phyloP scores from a whole-genome alignment of 2,113 vertebrate genomes.

The Zosterops japonicus region DNA sequence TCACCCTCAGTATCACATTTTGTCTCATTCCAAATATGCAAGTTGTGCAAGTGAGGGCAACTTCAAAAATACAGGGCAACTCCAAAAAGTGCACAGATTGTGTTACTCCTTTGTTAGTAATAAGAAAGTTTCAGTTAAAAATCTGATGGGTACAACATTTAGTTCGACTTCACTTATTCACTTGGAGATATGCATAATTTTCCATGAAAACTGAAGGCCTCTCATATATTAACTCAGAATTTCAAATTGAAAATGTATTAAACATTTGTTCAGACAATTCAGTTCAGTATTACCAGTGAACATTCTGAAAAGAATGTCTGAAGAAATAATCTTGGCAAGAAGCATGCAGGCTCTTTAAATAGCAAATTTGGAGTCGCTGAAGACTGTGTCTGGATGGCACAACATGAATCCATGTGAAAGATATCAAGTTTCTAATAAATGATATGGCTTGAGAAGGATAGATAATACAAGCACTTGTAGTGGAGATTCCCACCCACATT shows the following conservation, averaged over 20 bases:
- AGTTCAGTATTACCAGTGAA: neutral
- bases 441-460: neutral
- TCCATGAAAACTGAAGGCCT: neutral
- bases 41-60: neutral
- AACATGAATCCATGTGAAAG: neutral
- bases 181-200: neutral
- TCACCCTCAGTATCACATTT: neutral
- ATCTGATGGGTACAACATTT: neutral
- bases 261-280: neutral
- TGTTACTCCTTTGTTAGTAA: conserved; percentile 2
- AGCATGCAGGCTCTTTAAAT: neutral
- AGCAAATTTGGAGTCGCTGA: neutral
- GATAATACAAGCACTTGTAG: neutral
- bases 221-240: neutral
- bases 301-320: neutral
- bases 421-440: neutral
- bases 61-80: neutral
- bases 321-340: neutral
- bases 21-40: neutral
- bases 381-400: neutral
- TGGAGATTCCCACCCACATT: neutral
- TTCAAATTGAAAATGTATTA: neutral
- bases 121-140: conserved; percentile 1
- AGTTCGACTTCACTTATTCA: conserved; percentile 20
- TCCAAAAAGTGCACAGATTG: neutral